Evolutionary conservation across 2,888 invertebrate species (phyloP).

Genomic region (Hemistola chrysoprasaria): DNA sequence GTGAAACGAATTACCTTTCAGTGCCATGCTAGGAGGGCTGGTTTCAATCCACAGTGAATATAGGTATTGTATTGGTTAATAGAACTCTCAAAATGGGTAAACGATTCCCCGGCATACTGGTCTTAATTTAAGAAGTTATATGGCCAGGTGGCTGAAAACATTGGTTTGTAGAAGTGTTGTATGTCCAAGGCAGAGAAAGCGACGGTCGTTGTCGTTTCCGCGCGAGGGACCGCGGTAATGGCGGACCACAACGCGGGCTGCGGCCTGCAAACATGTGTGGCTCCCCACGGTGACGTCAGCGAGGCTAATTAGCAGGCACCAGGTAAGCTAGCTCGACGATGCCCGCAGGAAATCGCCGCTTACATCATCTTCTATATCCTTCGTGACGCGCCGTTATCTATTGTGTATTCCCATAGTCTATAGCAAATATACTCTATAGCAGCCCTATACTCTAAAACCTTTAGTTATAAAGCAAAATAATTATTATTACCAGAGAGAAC

Average conservation of each 20-base stretch:
- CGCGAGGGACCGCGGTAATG: conserved; percentile 74
- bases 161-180: conserved; percentile 33
- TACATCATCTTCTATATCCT: conserved; percentile 64
- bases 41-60: no score
- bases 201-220: conserved; percentile 79
- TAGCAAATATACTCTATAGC: no score
- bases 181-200: conserved; percentile 64
- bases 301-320: conserved; percentile 69
- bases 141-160: conserved; percentile 23
- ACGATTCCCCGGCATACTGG: no score
- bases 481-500: no score
- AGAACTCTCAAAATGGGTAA: no score
- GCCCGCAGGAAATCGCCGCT: conserved; percentile 72
- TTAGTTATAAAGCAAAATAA: no score
- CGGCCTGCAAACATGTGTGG: conserved; percentile 33
- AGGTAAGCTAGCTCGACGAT: conserved; percentile 55
- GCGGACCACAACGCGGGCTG: conserved; percentile 47
- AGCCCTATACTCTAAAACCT: no score
- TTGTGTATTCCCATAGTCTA: conserved; percentile 51
- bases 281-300: conserved; percentile 71
- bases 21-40: no score
- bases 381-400: conserved; percentile 53
- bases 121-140: no score
- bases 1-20: no score
- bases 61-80: no score